Conservation (phyloP, 2,888 invertebrate genomes). For the Phytoseiulus persimilis region DNA sequence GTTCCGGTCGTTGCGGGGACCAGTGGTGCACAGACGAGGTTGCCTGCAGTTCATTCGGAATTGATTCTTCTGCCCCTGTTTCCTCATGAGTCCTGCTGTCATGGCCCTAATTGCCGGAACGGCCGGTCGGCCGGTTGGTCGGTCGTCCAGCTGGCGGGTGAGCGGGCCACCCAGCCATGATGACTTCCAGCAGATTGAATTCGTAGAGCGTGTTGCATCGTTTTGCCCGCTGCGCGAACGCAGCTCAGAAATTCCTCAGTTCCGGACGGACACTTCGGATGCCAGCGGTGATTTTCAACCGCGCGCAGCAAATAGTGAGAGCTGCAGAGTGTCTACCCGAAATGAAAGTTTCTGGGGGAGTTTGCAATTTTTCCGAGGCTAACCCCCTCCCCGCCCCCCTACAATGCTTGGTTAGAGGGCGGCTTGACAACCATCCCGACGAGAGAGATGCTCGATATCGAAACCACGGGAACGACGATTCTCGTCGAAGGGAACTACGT, state of each 20-base stretch:
- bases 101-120: neutral
- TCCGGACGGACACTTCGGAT: neutral
- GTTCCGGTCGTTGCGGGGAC: neutral
- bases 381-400: too few species aligned
- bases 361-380: neutral
- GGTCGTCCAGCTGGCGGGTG: neutral
- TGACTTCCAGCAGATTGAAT: neutral
- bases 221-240: neutral
- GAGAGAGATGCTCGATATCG: too few species aligned
- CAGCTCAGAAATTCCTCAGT: neutral
- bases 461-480: too few species aligned
- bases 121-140: neutral
- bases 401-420: too few species aligned
- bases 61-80: neutral
- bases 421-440: too few species aligned
- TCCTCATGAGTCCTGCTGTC: neutral
- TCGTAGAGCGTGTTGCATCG: neutral
- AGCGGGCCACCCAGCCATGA: neutral
- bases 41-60: neutral
- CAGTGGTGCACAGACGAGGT: neutral
- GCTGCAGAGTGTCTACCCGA: neutral
- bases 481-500: too few species aligned
- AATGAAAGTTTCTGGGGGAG: neutral
- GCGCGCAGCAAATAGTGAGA: neutral
- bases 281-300: neutral